These are phyloP conservation scores for Sebastes cheni DNA, from an alignment of 2,797 vertebrate genomes.

Conservation along the genomic window DNA sequence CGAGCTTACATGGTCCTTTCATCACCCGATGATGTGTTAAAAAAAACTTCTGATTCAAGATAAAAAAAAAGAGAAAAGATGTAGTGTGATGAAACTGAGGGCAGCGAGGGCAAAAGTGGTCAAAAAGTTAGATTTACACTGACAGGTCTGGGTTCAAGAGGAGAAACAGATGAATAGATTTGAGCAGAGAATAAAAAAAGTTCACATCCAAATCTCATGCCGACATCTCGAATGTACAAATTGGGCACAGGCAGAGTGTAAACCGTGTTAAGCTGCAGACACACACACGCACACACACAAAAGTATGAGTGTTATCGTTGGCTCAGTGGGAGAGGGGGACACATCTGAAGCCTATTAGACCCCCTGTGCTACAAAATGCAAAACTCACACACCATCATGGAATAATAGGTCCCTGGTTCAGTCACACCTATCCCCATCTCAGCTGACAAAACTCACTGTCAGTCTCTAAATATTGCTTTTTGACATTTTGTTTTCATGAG, in stretches of 20 bases:
- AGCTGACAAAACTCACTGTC: constrained; percentile 18
- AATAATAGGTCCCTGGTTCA: constrained; percentile 24
- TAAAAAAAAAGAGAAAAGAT: constrained; percentile 3
- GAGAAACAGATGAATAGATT: neutral
- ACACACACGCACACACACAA: constrained; percentile 4
- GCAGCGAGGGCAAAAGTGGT: neutral
- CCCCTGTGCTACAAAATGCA: constrained; percentile 34
- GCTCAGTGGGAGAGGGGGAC: constrained; percentile 37
- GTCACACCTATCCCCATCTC: constrained; percentile 21
- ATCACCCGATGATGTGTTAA: constrained; percentile 1
- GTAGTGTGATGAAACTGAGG: neutral
- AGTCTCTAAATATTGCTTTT: constrained; percentile 35
- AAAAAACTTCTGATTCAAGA: constrained; percentile 6
- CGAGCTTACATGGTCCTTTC: neutral
- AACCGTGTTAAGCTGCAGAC: constrained; percentile 38
- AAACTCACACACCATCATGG: constrained; percentile 7
- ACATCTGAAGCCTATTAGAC: constrained; percentile 76
- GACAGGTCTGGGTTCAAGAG: constrained; percentile 2
- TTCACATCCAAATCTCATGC: constrained; percentile 25
- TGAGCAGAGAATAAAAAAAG: neutral
- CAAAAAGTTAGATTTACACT: neutral
- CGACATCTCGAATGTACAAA: constrained; percentile 69
- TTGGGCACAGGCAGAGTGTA: constrained; percentile 46
- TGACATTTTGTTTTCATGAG: constrained; percentile 50
- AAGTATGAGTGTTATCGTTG: constrained; percentile 48